phyloP scores from a whole-genome alignment of 2,888 invertebrate species.

The Phengaris alcon region DNA sequence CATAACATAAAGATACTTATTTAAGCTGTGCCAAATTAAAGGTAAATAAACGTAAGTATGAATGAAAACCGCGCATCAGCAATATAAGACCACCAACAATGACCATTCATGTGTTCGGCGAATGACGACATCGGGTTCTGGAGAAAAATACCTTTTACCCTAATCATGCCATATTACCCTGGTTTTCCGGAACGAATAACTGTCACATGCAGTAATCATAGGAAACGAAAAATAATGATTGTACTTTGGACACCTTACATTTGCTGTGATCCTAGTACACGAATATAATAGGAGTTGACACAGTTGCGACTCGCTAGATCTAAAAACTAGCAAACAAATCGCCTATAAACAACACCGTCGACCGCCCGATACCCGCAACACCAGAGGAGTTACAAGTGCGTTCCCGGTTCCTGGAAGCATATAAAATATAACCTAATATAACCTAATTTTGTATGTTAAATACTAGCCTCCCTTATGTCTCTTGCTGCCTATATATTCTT shows the following conservation, averaged over 20 bases:
- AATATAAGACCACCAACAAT: constrained; percentile 16
- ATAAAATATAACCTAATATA: no score
- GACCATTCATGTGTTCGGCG: constrained; percentile 17
- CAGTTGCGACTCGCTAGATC: not conserved
- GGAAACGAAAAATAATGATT: not conserved
- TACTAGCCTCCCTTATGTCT: no score
- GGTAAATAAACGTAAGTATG: constrained; percentile 8
- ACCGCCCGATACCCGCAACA: no score
- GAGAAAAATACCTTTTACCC: constrained; percentile 20
- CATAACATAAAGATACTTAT: not conserved
- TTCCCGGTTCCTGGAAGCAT: no score
- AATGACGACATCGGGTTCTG: constrained; percentile 11
- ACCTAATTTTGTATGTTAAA: no score
- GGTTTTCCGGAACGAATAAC: not conserved
- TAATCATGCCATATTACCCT: constrained; percentile 11
- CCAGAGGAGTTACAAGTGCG: no score
- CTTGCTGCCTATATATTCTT: no score
- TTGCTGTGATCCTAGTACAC: constrained; percentile 8
- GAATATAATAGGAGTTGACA: no score
- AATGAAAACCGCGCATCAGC: constrained; percentile 22
- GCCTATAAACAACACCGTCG: no score
- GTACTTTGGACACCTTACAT: not conserved
- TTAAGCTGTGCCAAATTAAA: constrained; percentile 6
- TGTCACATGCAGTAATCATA: not conserved
- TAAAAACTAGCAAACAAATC: not conserved